Percentiles rank a stretch among this genome's conserved stretches.
These are phyloP conservation scores for Copidosoma floridanum DNA, from an alignment of 1,140 invertebrate genomes.

Conservation along the genomic window DNA sequence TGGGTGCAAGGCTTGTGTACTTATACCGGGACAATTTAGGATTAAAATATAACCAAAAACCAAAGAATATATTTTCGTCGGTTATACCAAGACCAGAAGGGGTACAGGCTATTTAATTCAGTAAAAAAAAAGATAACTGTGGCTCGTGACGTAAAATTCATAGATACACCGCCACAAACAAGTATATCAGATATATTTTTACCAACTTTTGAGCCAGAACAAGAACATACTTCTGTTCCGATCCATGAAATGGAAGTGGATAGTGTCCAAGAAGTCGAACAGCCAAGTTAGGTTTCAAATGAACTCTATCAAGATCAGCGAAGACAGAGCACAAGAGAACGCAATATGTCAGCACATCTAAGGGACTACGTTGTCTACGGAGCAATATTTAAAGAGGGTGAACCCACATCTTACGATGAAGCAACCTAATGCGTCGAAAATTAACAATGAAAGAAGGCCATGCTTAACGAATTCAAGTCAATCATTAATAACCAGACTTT, in stretches of 20 bases:
- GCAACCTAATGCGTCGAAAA: conserved; percentile 8
- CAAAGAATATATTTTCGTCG: not conserved
- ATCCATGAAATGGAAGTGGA: not conserved
- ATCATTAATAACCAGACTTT: conserved; percentile 7
- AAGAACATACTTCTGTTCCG: not conserved
- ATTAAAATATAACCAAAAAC: not conserved
- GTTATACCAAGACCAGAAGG: not conserved
- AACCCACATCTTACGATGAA: conserved; percentile 20
- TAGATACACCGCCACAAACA: not conserved
- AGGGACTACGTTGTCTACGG: not conserved
- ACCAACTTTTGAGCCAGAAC: too few relatives aligned
- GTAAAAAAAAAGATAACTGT: not conserved
- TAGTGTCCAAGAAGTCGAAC: not conserved
- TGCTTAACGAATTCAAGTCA: conserved; percentile 32
- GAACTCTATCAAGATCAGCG: too few relatives aligned
- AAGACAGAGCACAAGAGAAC: too few relatives aligned
- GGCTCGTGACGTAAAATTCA: not conserved
- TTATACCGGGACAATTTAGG: not conserved
- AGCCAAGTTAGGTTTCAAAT: too few relatives aligned
- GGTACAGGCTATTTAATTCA: not conserved
- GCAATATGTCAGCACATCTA: too few relatives aligned
- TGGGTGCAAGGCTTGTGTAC: not conserved
- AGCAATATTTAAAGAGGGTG: not conserved
- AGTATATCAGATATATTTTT: too few relatives aligned
- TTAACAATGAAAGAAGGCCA: conserved; percentile 38